Evolutionary conservation across 2,113 vertebrate genomes (phyloP), one percentile per base, ranked within the genome.

Genomic region (Tupaia tana): DNA sequence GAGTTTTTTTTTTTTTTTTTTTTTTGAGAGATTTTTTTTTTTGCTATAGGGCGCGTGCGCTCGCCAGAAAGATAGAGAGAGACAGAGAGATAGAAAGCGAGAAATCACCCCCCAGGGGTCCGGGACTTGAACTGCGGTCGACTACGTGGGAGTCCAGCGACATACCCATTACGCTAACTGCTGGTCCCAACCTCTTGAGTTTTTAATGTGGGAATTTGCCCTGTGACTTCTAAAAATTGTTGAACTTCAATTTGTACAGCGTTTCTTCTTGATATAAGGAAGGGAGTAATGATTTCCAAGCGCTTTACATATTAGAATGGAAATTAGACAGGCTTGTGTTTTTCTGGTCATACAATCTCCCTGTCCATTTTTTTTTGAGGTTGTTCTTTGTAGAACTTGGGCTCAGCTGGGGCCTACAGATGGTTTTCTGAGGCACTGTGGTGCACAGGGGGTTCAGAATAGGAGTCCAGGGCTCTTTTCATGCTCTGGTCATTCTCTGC

Each of bases 401-500:
- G n/a, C 3, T 6, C 70, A 2, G 16, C 29, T 16, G 29, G 2
- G 61, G 63, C 70, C 59, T 70, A 82, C 14, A 29, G 20, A 34
- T 31, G 6, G 19, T 3, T 43, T n/a, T 78, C 74, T 29, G 63
- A 20, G 25, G 64, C 66, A 31, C 14, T 7, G 59, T 79, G 29
- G 18, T 93, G 71, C 20, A 66, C 52, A n/a, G 85, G 78, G 15
- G 91, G 24, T 31, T 98, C 97, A 91, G 98, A 98, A 12, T 91
- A 98, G 16, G 97, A 95, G 58, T 98, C 97, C 66, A 97, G 94
- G 1, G 97, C 97, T 58, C 94, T 96, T 98, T 99, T 97, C 98
- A 99, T 91, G 15, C 98, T 95, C 99, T 99, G 99, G 9, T 96
- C 98, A 82, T 98, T 99, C 61, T 98, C 97, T 58, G 98, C 98